A percentile compares a stretch with the other conserved stretches of the same genome.
phyloP scores from a whole-genome alignment of 1,140 invertebrate genomes.

The Ridgeia piscesae region DNA sequence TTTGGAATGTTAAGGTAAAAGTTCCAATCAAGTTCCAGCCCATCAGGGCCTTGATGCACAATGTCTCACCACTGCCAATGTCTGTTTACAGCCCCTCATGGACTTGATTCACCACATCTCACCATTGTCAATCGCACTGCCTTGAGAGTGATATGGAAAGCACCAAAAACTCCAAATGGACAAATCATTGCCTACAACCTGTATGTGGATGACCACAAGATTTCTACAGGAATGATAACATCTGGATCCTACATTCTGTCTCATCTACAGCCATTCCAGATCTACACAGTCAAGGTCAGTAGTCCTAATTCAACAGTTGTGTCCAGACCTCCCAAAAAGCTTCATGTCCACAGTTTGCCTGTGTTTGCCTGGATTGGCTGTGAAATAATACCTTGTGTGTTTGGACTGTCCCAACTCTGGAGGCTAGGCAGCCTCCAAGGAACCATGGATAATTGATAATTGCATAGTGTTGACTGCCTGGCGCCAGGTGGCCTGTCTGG shows the following conservation, averaged over 20 bases:
- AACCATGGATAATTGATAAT: no score
- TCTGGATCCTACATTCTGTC: constrained; percentile 48
- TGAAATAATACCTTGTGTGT: no score
- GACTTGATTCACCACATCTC: constrained; percentile 39
- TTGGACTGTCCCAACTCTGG: no score
- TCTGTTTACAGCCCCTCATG: constrained; percentile 34
- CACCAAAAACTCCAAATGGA: constrained; percentile 47
- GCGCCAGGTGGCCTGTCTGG: no score
- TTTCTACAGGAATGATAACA: constrained; percentile 35
- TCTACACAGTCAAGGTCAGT: constrained; percentile 47
- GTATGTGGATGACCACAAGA: constrained; percentile 40
- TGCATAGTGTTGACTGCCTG: no score
- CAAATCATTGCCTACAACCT: constrained; percentile 49
- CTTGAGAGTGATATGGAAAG: constrained; percentile 43
- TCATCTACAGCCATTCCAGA: constrained; percentile 48
- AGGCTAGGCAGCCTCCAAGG: no score
- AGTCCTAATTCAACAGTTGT: background rate
- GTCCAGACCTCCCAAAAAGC: background rate
- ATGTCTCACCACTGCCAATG: background rate
- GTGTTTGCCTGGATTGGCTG: no score
- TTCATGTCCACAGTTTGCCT: background rate
- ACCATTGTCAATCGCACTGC: constrained; percentile 38
- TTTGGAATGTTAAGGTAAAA: no score
- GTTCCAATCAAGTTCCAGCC: no score
- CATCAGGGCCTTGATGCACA: no score